Conservation (phyloP, 2,888 invertebrate genomes). For the Leucophenga montana region DNA sequence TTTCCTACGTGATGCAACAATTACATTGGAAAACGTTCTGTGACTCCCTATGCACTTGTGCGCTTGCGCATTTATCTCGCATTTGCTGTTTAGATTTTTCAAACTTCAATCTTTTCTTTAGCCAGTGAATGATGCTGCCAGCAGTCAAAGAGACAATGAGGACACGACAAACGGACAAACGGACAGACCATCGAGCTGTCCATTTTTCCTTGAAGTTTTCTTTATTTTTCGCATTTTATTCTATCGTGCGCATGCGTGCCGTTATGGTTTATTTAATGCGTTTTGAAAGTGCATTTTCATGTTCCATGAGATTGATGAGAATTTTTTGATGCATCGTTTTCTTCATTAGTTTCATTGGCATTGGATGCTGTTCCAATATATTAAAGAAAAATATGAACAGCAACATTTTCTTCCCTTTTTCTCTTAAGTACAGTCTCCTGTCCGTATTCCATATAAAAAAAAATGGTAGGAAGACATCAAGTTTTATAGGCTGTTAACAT, state of each 20-base stretch:
- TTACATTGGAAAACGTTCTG: constrained; percentile 4
- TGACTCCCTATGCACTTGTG: constrained; percentile 56
- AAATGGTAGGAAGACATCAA: too few relatives aligned
- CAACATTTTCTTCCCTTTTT: too few relatives aligned
- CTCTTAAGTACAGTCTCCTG: too few relatives aligned
- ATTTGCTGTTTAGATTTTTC: constrained; percentile 62
- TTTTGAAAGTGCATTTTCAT: constrained; percentile 72
- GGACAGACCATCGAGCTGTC: neutral
- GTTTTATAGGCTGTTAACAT: too few relatives aligned
- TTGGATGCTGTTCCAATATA: too few relatives aligned
- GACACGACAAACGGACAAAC: too few relatives aligned
- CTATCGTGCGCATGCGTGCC: constrained; percentile 63
- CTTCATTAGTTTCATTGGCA: neutral
- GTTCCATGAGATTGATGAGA: constrained; percentile 71
- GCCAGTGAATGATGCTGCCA: constrained; percentile 58
- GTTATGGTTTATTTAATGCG: constrained; percentile 71
- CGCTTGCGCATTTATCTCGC: constrained; percentile 61
- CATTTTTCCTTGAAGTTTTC: neutral
- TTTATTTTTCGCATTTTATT: too few relatives aligned
- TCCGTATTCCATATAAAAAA: too few relatives aligned
- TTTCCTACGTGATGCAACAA: neutral
- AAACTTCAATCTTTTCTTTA: constrained; percentile 59
- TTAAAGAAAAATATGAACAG: too few relatives aligned
- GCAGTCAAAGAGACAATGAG: constrained; percentile 1
- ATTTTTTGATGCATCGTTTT: constrained; percentile 64